A percentile compares a stretch with the other conserved stretches of the same genome.
Evolutionary conservation across 1,140 invertebrate species (phyloP).

Genomic region (Leucophenga varia): DNA sequence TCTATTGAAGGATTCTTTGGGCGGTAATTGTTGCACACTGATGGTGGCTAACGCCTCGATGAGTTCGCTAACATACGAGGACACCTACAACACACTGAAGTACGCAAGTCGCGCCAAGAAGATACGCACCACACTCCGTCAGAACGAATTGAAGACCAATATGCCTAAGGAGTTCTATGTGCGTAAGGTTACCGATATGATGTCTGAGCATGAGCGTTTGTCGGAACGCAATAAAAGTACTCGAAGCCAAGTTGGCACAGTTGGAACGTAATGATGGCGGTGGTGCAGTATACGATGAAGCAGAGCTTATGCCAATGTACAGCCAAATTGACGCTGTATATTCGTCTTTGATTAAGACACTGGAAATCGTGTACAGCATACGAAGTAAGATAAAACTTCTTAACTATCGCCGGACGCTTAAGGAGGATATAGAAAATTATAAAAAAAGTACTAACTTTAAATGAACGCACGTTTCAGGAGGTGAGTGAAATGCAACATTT

Average conservation of each 20-base stretch:
- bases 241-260: conserved; percentile 30
- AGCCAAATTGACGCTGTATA: conserved; percentile 44
- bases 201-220: conserved; percentile 61
- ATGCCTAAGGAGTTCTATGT: conserved; percentile 67
- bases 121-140: conserved; percentile 70
- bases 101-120: conserved; percentile 71
- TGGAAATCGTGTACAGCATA: conserved; percentile 30
- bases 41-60: conserved; percentile 97
- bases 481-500: too few species aligned
- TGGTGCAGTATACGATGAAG: conserved; percentile 34
- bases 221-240: conserved; percentile 50
- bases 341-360: conserved; percentile 24
- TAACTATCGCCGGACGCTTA: conserved; percentile 37
- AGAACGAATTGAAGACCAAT: conserved; percentile 67
- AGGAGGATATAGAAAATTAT: conserved; percentile 40
- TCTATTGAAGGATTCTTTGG: conserved; percentile 94
- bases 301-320: conserved; percentile 43
- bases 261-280: conserved; percentile 22
- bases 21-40: conserved; percentile 94
- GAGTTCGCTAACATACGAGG: conserved; percentile 81
- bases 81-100: conserved; percentile 94
- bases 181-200: conserved; percentile 66
- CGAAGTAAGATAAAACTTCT: conserved; percentile 44
- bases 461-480: conserved; percentile 33
- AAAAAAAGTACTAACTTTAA: conserved; percentile 32